Evolutionary conservation across 1,140 invertebrate genomes (phyloP), one percentile per base, ranked within the genome.

Genomic region (Vanessa tameamea): DNA sequence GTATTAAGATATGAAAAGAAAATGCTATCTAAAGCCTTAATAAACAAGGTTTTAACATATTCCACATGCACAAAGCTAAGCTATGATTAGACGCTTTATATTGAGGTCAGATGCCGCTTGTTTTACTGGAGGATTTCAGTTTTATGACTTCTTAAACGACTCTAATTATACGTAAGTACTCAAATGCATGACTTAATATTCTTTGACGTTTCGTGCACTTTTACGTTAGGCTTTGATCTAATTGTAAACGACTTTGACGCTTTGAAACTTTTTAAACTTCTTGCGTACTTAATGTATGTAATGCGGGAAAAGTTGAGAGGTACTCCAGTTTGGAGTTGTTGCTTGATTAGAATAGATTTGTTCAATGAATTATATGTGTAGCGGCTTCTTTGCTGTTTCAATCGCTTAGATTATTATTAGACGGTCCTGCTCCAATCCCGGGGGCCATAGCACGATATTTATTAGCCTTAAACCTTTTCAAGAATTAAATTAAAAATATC

Each of bases 71-170:
- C 20, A 51, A 51, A 12, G 23, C 55, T 12, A 11, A 23, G 8
- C 8, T 12, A 31, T 31, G 55, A 3, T 51, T 51, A 14, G n/a
- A 9, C n/a, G 11, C 12, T 31, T 23, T 20, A 59, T 26, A 59
- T 59, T 11, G 26, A 59, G 55, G 55, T 59, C 23, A 26, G 53
- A 12, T 11, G n/a, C n/a, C 48, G 13, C 23, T 7, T 59, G 20
- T 9, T 16, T 53, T 20, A 53, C 6, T 26, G 23, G 0, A 59
- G 20, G 13, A 31, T 59, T 59, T 13, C 9, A 57, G 23, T 59
- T 59, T 13, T 59, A 59, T 26, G 55, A 59, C 55, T 26, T 20
- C 23, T 59, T 59, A 59, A 59, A 26, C 55, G 55, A 59, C 4
- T 9, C 51, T 59, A 59, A 59, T 59, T 59, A 59, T 5, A 53